Evolutionary conservation across 2,113 vertebrate genomes (phyloP), one percentile per base, ranked within the genome.

Genomic region (Cranoglanis bouderius): DNA sequence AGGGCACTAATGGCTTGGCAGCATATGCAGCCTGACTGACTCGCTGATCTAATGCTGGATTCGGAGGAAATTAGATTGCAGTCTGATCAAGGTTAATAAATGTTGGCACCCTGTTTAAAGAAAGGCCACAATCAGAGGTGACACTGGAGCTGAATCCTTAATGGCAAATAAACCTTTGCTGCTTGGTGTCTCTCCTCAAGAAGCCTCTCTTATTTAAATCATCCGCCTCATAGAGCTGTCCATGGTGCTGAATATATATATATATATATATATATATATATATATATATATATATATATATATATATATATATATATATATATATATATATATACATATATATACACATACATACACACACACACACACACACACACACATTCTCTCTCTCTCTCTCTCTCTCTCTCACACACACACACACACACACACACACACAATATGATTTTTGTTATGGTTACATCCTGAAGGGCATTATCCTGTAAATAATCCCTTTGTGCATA

Each of bases 61-160:
- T 84, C 65, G 49, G 77, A 86, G 91, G 91, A 93, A 90, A 92
- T 92, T 91, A 89, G 77, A 61, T 77, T 55, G 24, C 32, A 85
- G 87, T 88, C 84, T 35, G 82, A 72, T 85, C 77, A 88, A 91
- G 84, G 89, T 82, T 91, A 88, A 93, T 91, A 86, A 92, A 85
- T 46, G 57, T 24, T 89, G 29, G 32, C 51, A 63, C 74, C 74
- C 63, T 61, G 38, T 91, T 89, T 89, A 90, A 90, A 88, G 80
- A 91, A 65, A 32, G 14, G 59, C 83, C 75, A 21, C 84, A 53
- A 78, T 82, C 78, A 67, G 75, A 75, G 40, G 82, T 59, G 77
- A 85, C 43, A 85, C 85, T 82, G 51, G 78, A 40, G 63, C 49
- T 87, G 81, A 88, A 84, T 88, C 59, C 29, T 53, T 80, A 84